These are phyloP conservation scores for Thunnus maccoyii DNA, from an alignment of 2,113 vertebrate species.

Conservation along the genomic window DNA sequence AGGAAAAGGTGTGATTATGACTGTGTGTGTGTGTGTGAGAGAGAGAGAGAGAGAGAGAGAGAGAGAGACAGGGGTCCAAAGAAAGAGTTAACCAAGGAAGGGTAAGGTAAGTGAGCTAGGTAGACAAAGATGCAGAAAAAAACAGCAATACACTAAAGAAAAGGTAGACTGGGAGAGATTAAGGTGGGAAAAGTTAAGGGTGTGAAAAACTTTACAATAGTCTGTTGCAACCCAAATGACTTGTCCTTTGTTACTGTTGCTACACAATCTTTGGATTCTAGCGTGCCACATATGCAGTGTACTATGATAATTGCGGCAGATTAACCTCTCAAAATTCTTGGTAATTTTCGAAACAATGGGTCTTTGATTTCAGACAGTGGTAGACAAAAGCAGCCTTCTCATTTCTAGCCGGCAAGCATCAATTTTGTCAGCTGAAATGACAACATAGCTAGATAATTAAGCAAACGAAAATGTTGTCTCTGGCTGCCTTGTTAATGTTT, in stretches of 20 bases:
- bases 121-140: conserved; percentile 5
- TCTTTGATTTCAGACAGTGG: background rate
- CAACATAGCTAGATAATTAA: too few relatives aligned
- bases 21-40: conserved; percentile 3
- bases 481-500: too few relatives aligned
- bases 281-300: background rate
- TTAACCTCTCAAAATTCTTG: conserved; percentile 1
- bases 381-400: background rate
- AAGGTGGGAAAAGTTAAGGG: conserved; percentile 30
- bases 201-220: conserved; percentile 34
- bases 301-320: background rate
- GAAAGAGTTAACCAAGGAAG: conserved; percentile 27
- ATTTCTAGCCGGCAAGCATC: background rate
- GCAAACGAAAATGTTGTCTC: too few relatives aligned
- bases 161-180: background rate
- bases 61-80: background rate
- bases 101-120: conserved; percentile 2
- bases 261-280: background rate
- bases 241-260: conserved; percentile 19
- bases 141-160: conserved; percentile 26
- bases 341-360: background rate
- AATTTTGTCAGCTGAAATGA: too few relatives aligned
- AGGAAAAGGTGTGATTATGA: conserved; percentile 49
- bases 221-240: conserved; percentile 41
- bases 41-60: too few relatives aligned